phyloP scores from a whole-genome alignment of 1,140 invertebrate genomes.

The Tetragnatha versicolor region DNA sequence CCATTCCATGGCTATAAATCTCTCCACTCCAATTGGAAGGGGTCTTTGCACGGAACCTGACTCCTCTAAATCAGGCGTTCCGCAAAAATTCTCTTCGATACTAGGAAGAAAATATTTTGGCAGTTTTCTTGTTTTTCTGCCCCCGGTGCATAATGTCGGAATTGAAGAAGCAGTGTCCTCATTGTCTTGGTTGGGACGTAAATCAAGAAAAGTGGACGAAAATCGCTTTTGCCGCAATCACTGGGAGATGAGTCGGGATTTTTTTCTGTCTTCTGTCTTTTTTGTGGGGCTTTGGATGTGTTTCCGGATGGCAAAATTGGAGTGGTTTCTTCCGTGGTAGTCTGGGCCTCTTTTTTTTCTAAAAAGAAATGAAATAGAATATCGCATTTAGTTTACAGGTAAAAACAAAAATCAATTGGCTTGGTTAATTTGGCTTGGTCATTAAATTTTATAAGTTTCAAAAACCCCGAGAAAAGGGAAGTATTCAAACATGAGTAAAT shows the following conservation, averaged over 20 bases:
- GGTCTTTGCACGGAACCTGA: conserved; percentile 38
- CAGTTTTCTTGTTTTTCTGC: background rate
- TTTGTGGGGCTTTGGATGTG: too few species aligned
- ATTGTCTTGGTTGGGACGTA: conserved; percentile 18
- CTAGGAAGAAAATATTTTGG: background rate
- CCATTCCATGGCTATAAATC: conserved; percentile 38
- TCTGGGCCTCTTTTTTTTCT: too few species aligned
- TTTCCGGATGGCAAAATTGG: conserved; percentile 39
- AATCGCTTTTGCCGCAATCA: conserved; percentile 20
- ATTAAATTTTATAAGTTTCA: too few species aligned
- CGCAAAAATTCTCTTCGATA: background rate
- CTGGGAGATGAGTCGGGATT: too few species aligned
- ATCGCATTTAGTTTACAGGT: too few species aligned
- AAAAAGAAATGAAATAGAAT: too few species aligned
- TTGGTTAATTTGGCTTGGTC: too few species aligned
- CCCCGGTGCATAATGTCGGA: background rate
- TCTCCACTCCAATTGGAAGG: conserved; percentile 39
- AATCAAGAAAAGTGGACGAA: conserved; percentile 9
- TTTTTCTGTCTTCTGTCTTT: too few species aligned
- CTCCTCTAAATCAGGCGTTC: conserved; percentile 19
- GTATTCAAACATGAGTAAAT: too few species aligned
- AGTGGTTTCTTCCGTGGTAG: too few species aligned
- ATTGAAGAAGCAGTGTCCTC: conserved; percentile 24
- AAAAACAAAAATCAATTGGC: too few species aligned
- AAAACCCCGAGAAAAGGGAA: too few species aligned